Percentiles rank a stretch among this genome's conserved stretches.
These are phyloP conservation scores for Luperina testacea DNA, from an alignment of 2,888 invertebrate genomes.

Conservation along the genomic window DNA sequence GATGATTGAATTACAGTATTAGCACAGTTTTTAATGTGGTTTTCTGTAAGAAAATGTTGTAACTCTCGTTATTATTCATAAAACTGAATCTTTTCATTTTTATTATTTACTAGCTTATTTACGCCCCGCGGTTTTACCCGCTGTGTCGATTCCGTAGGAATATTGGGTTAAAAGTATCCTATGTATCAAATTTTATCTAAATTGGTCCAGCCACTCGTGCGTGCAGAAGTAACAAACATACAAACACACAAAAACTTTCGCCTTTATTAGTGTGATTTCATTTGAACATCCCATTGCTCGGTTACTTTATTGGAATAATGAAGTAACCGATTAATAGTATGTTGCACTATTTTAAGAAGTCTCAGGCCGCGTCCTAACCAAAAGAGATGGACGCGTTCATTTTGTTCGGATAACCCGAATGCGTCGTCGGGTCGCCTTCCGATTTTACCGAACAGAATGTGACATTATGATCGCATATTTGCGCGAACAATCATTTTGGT, in stretches of 20 bases:
- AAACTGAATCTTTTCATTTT: not conserved
- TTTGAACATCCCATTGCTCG: not conserved
- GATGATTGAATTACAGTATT: conserved; percentile 24
- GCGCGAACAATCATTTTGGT: not conserved
- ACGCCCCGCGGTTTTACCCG: too few relatives aligned
- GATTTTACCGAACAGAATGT: too few relatives aligned
- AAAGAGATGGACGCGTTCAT: not conserved
- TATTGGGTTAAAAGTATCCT: too few relatives aligned
- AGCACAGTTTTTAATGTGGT: not conserved
- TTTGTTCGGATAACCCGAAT: not conserved
- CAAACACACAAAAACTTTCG: too few relatives aligned
- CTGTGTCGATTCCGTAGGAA: too few relatives aligned
- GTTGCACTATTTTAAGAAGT: not conserved
- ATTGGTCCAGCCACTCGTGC: too few relatives aligned
- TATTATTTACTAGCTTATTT: too few relatives aligned
- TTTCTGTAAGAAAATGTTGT: not conserved
- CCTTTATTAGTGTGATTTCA: too few relatives aligned
- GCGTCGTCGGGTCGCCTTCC: too few relatives aligned
- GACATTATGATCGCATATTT: not conserved
- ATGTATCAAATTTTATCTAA: too few relatives aligned
- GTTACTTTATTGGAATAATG: not conserved
- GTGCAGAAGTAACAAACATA: too few relatives aligned
- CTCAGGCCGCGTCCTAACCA: not conserved
- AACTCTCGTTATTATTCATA: not conserved
- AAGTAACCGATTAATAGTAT: not conserved